Percentiles rank a stretch among this genome's conserved stretches.
These are phyloP conservation scores for Eptesicus fuscus DNA, from an alignment of 2,113 vertebrate species.

Conservation along the genomic window DNA sequence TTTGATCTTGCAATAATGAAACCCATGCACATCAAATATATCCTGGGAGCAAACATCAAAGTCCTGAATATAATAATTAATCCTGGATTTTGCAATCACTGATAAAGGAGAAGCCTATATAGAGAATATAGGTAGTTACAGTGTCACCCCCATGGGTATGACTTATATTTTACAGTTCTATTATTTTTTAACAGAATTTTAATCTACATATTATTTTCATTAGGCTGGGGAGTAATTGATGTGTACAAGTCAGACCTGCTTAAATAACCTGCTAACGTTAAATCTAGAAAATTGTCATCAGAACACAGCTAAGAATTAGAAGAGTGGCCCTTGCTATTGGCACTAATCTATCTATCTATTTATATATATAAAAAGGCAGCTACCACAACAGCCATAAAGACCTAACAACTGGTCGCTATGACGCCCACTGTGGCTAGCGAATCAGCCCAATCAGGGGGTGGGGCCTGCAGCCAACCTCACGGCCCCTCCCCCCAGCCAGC, in stretches of 20 bases:
- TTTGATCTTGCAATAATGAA: constrained; percentile 62
- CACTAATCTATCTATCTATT: background rate
- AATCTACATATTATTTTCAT: constrained; percentile 31
- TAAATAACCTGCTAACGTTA: constrained; percentile 45
- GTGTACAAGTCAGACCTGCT: background rate
- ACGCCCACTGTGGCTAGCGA: too few relatives aligned
- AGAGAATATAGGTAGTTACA: constrained; percentile 31
- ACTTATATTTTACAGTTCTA: constrained; percentile 43
- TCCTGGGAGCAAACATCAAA: constrained; percentile 59
- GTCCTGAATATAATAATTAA: constrained; percentile 29
- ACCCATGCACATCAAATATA: constrained; percentile 49
- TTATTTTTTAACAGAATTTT: constrained; percentile 32
- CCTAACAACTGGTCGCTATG: too few relatives aligned
- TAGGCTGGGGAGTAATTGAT: background rate
- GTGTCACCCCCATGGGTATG: background rate
- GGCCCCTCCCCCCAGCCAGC: too few relatives aligned
- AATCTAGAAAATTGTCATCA: constrained; percentile 52
- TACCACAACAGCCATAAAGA: too few relatives aligned
- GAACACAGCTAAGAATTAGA: constrained; percentile 28
- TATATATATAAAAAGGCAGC: too few relatives aligned
- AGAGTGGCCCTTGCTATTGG: constrained; percentile 14
- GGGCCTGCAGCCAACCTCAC: too few relatives aligned
- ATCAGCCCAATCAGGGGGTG: too few relatives aligned
- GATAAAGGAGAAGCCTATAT: background rate
- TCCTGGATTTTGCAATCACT: constrained; percentile 26